Percentiles rank a stretch among this genome's conserved stretches.
Evolutionary conservation across 2,888 invertebrate species (phyloP).

Genomic region (Xanthorhoe spadicearia): DNA sequence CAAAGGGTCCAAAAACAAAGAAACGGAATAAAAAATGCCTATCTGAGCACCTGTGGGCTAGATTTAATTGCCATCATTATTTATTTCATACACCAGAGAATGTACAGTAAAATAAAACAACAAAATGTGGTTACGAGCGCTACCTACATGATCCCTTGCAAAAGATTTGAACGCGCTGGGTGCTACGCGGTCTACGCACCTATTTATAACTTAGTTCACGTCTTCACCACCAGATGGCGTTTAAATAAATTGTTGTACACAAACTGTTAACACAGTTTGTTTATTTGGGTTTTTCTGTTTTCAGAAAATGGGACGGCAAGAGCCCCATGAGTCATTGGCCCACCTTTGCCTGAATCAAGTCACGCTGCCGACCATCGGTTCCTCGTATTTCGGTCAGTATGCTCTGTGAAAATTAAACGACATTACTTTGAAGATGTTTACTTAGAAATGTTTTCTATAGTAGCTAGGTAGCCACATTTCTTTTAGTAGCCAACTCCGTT

Average conservation of each 20-base stretch:
- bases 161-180: constrained; percentile 30
- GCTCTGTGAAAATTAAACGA: constrained; percentile 63
- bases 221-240: constrained; percentile 56
- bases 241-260: constrained; percentile 33
- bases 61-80: constrained; percentile 11
- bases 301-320: constrained; percentile 81
- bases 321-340: constrained; percentile 67
- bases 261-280: constrained; percentile 12
- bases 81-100: neutral
- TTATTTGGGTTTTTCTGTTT: constrained; percentile 43
- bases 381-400: constrained; percentile 81
- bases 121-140: constrained; percentile 20
- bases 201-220: constrained; percentile 8
- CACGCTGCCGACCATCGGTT: constrained; percentile 68
- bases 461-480: no score
- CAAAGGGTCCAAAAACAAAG: neutral
- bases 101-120: neutral
- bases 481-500: neutral
- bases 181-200: constrained; percentile 33
- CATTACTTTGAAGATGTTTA: constrained; percentile 43
- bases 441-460: no score
- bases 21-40: neutral
- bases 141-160: constrained; percentile 20
- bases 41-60: neutral
- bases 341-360: constrained; percentile 68